Evolutionary conservation across 2,888 invertebrate genomes (phyloP).

Genomic region (Tipula lateralis): DNA sequence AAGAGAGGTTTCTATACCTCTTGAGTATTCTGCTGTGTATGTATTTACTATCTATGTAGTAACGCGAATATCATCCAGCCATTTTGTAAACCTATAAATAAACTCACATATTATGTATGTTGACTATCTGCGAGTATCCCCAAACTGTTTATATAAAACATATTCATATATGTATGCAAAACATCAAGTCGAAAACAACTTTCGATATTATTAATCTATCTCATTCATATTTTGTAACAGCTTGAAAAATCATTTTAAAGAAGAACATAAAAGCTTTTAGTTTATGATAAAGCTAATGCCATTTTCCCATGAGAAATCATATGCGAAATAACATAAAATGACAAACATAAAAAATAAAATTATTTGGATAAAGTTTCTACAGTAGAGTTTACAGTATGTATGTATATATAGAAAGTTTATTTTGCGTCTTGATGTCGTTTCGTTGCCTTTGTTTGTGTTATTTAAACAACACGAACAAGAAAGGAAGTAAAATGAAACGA

Average conservation of each 20-base stretch:
- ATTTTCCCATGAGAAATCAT: conserved; percentile 6
- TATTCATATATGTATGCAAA: background rate
- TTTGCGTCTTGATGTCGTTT: background rate
- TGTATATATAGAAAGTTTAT: background rate
- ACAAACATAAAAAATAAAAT: background rate
- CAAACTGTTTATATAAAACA: background rate
- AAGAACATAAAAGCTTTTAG: background rate
- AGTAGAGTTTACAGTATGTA: background rate
- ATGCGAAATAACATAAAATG: conserved; percentile 20
- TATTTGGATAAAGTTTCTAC: background rate
- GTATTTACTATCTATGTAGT: too few relatives aligned
- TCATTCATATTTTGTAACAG: background rate
- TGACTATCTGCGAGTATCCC: too few relatives aligned
- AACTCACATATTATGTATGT: too few relatives aligned
- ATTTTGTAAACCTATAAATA: too few relatives aligned
- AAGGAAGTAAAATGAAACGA: background rate
- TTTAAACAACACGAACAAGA: background rate
- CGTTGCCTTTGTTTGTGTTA: background rate
- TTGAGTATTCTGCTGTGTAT: too few relatives aligned
- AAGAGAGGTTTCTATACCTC: too few relatives aligned
- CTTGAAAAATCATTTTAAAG: conserved; percentile 1
- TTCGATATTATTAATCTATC: background rate
- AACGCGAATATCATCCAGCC: too few relatives aligned
- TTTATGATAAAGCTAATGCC: background rate
- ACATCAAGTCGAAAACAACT: background rate